Conservation (phyloP, 2,797 vertebrate species). For the Macropus fuliginosus region DNA sequence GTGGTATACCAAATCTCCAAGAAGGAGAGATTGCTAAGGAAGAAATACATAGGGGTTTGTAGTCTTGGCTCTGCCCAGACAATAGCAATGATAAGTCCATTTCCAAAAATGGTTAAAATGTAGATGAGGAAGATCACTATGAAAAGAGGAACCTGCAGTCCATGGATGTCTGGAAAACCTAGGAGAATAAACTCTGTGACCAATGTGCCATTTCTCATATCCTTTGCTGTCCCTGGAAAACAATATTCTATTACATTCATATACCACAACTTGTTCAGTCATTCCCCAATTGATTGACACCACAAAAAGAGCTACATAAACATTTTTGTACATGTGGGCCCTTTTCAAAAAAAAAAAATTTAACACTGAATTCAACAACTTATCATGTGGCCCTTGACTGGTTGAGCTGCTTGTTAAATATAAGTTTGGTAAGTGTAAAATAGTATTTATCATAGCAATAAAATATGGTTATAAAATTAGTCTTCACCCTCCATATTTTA, state of each 20-base stretch:
- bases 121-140: slow-evolving; percentile 55
- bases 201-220: slow-evolving; percentile 60
- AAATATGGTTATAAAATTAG: slow-evolving; percentile 22
- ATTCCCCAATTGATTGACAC: too few relatives aligned
- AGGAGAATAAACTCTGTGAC: slow-evolving; percentile 71
- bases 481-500: not conserved
- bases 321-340: too few relatives aligned
- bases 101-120: slow-evolving; percentile 65
- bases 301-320: too few relatives aligned
- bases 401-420: slow-evolving; percentile 31
- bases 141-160: slow-evolving; percentile 63
- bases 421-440: not conserved
- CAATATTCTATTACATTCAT: not conserved
- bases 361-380: slow-evolving; percentile 1
- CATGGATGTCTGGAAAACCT: slow-evolving; percentile 66
- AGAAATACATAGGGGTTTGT: slow-evolving; percentile 73
- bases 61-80: slow-evolving; percentile 64
- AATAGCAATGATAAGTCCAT: slow-evolving; percentile 60
- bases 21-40: slow-evolving; percentile 74
- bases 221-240: slow-evolving; percentile 36
- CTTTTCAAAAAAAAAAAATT: not conserved
- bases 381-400: not conserved
- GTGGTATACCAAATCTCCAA: slow-evolving; percentile 72
- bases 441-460: not conserved
- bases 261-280: too few relatives aligned